These are phyloP conservation scores for Chaenocephalus aceratus DNA, from an alignment of 2,113 vertebrate species.

Conservation along the genomic window DNA sequence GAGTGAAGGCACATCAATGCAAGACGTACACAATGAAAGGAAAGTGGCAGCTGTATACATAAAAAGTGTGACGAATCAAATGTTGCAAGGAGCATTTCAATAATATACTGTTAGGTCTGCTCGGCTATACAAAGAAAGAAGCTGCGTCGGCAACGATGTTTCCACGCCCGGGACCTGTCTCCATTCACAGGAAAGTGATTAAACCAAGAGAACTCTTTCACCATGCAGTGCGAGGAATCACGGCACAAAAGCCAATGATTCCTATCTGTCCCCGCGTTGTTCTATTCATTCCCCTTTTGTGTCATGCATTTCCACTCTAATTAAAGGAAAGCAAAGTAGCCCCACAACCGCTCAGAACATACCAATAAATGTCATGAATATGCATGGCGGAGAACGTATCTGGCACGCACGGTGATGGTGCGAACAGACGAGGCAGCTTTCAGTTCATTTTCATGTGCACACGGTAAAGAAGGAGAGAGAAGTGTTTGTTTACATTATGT, in stretches of 20 bases:
- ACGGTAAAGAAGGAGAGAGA: not conserved
- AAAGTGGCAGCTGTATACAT: slow-evolving; percentile 82
- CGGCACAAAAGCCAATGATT: slow-evolving; percentile 81
- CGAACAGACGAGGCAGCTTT: slow-evolving; percentile 25
- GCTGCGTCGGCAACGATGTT: slow-evolving; percentile 60
- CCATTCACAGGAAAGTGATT: slow-evolving; percentile 79
- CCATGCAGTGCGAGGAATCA: slow-evolving; percentile 78
- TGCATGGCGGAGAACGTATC: slow-evolving; percentile 38
- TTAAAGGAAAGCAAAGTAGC: slow-evolving; percentile 72
- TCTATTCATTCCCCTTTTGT: slow-evolving; percentile 67
- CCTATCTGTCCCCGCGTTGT: slow-evolving; percentile 71
- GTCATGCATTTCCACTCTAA: slow-evolving; percentile 68
- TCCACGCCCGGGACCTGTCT: slow-evolving; percentile 72
- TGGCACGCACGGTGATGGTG: slow-evolving; percentile 2
- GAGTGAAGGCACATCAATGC: slow-evolving; percentile 70
- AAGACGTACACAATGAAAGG: slow-evolving; percentile 70
- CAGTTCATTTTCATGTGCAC: slow-evolving; percentile 23
- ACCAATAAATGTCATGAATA: slow-evolving; percentile 69
- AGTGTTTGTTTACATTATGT: slow-evolving; percentile 26
- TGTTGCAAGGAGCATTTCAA: slow-evolving; percentile 72
- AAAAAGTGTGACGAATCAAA: slow-evolving; percentile 74
- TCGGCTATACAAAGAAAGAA: slow-evolving; percentile 72
- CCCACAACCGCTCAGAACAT: slow-evolving; percentile 56
- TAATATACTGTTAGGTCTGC: slow-evolving; percentile 72
- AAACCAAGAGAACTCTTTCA: slow-evolving; percentile 79